These are phyloP conservation scores for Plagiodera versicolora DNA, from an alignment of 2,888 invertebrate species.

Conservation along the genomic window DNA sequence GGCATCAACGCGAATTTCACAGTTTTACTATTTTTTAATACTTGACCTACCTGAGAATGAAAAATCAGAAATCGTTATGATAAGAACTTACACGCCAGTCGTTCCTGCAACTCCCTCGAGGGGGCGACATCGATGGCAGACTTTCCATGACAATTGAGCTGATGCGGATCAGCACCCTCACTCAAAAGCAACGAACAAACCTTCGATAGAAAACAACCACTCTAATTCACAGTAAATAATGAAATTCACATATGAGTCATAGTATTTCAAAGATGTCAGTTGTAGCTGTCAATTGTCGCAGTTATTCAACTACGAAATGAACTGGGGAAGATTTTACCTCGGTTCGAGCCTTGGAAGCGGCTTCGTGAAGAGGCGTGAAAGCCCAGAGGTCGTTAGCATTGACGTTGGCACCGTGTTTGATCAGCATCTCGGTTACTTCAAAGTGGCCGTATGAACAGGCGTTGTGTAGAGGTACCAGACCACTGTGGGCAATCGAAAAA, in stretches of 20 bases:
- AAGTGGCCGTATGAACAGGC: slow-evolving; percentile 97
- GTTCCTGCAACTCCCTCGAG: slow-evolving; percentile 85
- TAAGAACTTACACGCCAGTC: slow-evolving; percentile 78
- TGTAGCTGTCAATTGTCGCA: no score
- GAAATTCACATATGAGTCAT: no score
- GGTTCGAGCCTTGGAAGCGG: slow-evolving; percentile 89
- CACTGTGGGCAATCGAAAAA: no score
- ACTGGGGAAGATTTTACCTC: slow-evolving; percentile 56
- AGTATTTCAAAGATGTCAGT: no score
- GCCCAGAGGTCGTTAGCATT: slow-evolving; percentile 98
- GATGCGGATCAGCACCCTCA: slow-evolving; percentile 94
- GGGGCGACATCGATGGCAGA: slow-evolving; percentile 94
- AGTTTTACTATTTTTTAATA: no score
- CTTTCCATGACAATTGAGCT: slow-evolving; percentile 95
- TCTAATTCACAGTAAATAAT: no score
- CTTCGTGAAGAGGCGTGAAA: slow-evolving; percentile 94
- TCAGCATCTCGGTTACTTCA: slow-evolving; percentile 88
- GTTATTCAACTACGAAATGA: no score
- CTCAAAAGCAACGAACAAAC: slow-evolving; percentile 88
- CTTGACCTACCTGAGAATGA: no score
- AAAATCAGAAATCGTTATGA: background rate
- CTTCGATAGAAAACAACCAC: background rate
- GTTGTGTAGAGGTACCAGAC: slow-evolving; percentile 93
- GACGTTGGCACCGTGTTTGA: slow-evolving; percentile 91
- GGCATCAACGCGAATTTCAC: no score